Evolutionary conservation across 2,113 vertebrate species (phyloP), one percentile per base, ranked within the genome.

Genomic region (Pseudorectes ferrugineus): DNA sequence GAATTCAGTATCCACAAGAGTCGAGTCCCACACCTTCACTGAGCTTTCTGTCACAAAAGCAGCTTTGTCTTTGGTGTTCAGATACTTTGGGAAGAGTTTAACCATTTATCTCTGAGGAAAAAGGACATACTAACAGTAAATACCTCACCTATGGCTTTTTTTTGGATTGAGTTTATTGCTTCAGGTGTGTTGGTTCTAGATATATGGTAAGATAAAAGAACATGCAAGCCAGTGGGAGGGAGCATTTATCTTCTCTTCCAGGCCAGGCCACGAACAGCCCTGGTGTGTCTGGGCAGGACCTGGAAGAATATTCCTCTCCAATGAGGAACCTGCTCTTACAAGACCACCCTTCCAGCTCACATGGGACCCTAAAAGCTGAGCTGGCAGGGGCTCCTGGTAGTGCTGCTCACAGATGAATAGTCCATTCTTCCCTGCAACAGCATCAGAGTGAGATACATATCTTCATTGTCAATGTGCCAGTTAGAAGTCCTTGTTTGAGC

Each of bases 361-460:
- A 20, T 1, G 7, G 43, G 33, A 33, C 18, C 16, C 38, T 35
- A 31, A 46, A 48, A 46, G 26, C 43, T 67, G 51, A 54, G 51
- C 26, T 11, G 11, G 16, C 16, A 29, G 35, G 23, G 12, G 14
- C 10, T 65, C 7, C 54, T 72, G 49, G 71, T 59, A 45, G 29
- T 12, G 24, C 43, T 75, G 24, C 45, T 54, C 11, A 9, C n/a
- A 59, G n/a, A 0, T 0, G 33, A 84, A 88, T 20, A 33, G 22
- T 38, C 24, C 52, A 33, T 42, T 16, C 2, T 23, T 78, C 26
- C 38, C 48, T 46, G 29, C 25, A 35, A 31, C 24, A 51, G 57
- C 28, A 22, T 33, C 35, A 48, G 28, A 35, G 40, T 0, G 1
- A 49, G 25, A n/a, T 36, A 21, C 0, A 0, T 14, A 19, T 62